Percentiles rank a stretch among this genome's conserved stretches.
These are phyloP conservation scores for Lateolabrax maculatus DNA, from an alignment of 2,797 vertebrate species.

Conservation along the genomic window DNA sequence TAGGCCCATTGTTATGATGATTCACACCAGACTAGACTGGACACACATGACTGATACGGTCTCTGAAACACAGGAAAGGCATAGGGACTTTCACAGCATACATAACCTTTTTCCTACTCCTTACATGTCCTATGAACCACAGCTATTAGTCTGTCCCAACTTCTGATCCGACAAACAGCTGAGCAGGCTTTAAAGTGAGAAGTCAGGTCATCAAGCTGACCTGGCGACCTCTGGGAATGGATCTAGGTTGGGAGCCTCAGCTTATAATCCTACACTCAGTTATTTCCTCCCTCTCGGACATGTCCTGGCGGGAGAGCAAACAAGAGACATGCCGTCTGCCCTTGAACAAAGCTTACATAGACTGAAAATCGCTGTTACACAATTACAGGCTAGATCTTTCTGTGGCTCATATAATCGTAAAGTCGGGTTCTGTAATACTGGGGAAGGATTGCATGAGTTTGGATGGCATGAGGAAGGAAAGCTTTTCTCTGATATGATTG, in stretches of 20 bases:
- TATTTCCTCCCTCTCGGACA: constrained; percentile 55
- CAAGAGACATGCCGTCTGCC: constrained; percentile 66
- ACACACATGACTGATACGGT: constrained; percentile 19
- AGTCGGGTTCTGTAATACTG: constrained; percentile 34
- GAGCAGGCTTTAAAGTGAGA: constrained; percentile 63
- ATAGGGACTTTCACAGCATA: constrained; percentile 9
- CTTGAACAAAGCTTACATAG: constrained; percentile 74
- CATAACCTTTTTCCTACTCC: constrained; percentile 23
- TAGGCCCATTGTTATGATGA: constrained; percentile 44
- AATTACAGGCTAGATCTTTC: constrained; percentile 61
- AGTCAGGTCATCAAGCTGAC: constrained; percentile 58
- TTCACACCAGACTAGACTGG: constrained; percentile 47
- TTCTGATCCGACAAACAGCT: constrained; percentile 64
- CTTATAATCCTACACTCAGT: constrained; percentile 71
- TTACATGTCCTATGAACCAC: constrained; percentile 30
- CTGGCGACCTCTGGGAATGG: constrained; percentile 65
- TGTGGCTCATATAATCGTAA: constrained; percentile 10
- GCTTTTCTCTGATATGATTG: constrained; percentile 52
- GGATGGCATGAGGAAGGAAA: constrained; percentile 13
- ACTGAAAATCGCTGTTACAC: constrained; percentile 67
- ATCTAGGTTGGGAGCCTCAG: constrained; percentile 61
- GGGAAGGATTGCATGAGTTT: constrained; percentile 36
- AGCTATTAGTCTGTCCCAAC: constrained; percentile 28
- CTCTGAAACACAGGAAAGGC: constrained; percentile 17
- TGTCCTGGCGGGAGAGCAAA: constrained; percentile 60